A percentile compares a stretch with the other conserved stretches of the same genome.
These are phyloP conservation scores for Campylomormyrus numenius DNA, from an alignment of 2,113 vertebrate species.

Conservation along the genomic window DNA sequence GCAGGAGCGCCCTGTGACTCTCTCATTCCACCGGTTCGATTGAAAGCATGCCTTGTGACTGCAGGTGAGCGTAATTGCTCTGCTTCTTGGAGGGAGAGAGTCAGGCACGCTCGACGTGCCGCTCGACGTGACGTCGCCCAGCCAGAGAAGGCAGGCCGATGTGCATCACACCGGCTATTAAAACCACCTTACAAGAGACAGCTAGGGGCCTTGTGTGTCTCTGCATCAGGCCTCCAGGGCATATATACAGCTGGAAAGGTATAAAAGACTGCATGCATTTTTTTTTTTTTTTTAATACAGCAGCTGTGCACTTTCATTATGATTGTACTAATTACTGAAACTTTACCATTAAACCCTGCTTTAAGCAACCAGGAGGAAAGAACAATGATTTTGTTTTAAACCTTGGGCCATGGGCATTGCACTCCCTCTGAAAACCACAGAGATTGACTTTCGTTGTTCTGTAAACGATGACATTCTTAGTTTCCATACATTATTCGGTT, in stretches of 20 bases:
- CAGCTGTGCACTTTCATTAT: not conserved
- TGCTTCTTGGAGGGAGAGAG: slow-evolving; percentile 34
- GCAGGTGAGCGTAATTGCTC: slow-evolving; percentile 49
- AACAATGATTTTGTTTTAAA: not conserved
- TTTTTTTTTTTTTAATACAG: not conserved
- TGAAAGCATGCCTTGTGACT: slow-evolving; percentile 34
- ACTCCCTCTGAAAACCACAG: not conserved
- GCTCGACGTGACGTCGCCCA: not conserved
- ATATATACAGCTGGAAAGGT: not conserved
- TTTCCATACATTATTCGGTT: not conserved
- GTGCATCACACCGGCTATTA: not conserved
- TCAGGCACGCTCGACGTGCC: not conserved
- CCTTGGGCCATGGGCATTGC: not conserved
- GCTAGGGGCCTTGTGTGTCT: not conserved
- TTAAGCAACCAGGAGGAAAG: not conserved
- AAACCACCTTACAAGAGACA: not conserved
- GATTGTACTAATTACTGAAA: not conserved
- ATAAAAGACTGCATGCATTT: not conserved
- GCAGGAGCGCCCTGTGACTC: not conserved
- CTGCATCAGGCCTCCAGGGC: not conserved
- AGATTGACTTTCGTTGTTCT: not conserved
- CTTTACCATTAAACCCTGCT: not conserved
- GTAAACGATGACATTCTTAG: not conserved
- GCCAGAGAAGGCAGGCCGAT: not conserved
- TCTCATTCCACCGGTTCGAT: not conserved